Base-by-base conservation (phyloP, 2,113 vertebrate species). In the Fulica atra region DNA sequence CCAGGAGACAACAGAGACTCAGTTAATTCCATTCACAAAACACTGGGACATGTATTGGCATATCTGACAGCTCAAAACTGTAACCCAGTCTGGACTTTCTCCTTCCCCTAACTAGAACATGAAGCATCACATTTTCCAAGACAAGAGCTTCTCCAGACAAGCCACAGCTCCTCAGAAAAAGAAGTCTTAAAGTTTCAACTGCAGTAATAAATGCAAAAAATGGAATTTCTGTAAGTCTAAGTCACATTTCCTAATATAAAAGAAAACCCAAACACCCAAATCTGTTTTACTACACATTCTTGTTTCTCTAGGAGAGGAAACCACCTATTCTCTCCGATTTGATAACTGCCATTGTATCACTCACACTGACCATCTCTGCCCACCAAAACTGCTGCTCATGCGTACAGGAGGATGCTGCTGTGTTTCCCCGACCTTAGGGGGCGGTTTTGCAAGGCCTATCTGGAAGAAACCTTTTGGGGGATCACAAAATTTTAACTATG, bases 401-500 rank as follows among this genome's bases (percentile, higher is more conserved):
- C 5, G 4, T 35, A 57, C 6, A 79, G 64, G 20, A 88, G 19
- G 40, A 76, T n/a, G 13, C 9, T 53, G 13, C 9, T 53, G 19
- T 1, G 3, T 38, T 68, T 48, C n/a, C 16, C 36, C 12, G 2
- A 90, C 64, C 69, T 90, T 81, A 13, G 2, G 68, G 72, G 33
- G 9, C 69, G 40, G 53, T 78, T 61, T 61, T 74, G 16, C 54
- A 77, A 92, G 42, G 54, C 46, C 31, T 93, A 85, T 53, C 59
- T 84, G 36, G 53, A 56, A 77, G 78, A 80, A 71, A 18, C 29
- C 85, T 91, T 86, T 38, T 40, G 59, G 57, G 91, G 86, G 46
- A 95, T 60, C 82, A 96, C 83, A 74, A 91, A 84, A 84, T 92
- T 82, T 95, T 91, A 96, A 93, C 92, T 95, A 91, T 59, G 93